Conservation (phyloP, 1,140 invertebrate genomes). For the Zaprionus inermis region DNA sequence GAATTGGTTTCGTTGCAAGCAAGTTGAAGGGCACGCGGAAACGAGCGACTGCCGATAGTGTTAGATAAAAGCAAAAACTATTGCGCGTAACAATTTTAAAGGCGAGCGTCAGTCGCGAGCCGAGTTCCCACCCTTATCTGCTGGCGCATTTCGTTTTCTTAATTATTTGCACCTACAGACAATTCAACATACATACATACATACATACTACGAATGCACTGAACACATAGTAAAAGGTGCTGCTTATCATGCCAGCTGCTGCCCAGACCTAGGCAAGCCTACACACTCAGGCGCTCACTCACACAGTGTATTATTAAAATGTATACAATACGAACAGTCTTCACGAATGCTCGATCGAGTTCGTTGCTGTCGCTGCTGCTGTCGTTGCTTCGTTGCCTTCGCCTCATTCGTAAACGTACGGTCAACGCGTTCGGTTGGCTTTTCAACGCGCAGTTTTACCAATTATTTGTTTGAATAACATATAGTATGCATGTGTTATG, state of each 20-base stretch:
- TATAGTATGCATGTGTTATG: not conserved
- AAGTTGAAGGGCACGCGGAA: slow-evolving; percentile 66
- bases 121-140: slow-evolving; percentile 14
- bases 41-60: not conserved
- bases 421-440: slow-evolving; percentile 53
- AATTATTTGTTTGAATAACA: slow-evolving; percentile 15
- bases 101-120: not conserved
- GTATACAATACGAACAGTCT: slow-evolving; percentile 15
- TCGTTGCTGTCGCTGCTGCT: slow-evolving; percentile 13
- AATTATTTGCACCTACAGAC: slow-evolving; percentile 26
- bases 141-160: slow-evolving; percentile 17
- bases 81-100: slow-evolving; percentile 12
- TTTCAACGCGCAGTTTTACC: not conserved
- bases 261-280: slow-evolving; percentile 11
- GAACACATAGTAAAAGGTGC: slow-evolving; percentile 15
- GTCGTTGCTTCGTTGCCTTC: slow-evolving; percentile 4
- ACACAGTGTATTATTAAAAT: not conserved
- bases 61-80: slow-evolving; percentile 26
- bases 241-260: slow-evolving; percentile 48
- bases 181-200: slow-evolving; percentile 23
- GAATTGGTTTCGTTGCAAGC: slow-evolving; percentile 21
- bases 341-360: slow-evolving; percentile 26
- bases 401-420: slow-evolving; percentile 50
- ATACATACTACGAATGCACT: slow-evolving; percentile 5
- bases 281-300: slow-evolving; percentile 13